phyloP scores from a whole-genome alignment of 2,888 invertebrate species.

The Achlya flavicornis region DNA sequence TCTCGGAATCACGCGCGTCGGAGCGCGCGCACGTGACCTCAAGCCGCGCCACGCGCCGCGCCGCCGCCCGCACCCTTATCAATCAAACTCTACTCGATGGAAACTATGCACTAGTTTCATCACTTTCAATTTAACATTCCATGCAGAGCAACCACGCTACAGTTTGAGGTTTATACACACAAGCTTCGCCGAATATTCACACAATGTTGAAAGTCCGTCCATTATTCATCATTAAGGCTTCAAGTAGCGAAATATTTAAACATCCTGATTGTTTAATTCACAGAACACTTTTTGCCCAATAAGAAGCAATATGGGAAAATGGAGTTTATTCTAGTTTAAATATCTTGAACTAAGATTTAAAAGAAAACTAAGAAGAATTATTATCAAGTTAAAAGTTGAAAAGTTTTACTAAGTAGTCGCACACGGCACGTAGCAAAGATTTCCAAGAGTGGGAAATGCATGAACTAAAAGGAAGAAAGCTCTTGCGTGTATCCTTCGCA shows the following conservation, averaged over 20 bases:
- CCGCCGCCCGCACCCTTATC: slow-evolving; percentile 55
- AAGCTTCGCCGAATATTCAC: slow-evolving; percentile 6
- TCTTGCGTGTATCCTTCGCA: slow-evolving; percentile 21
- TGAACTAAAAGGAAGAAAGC: slow-evolving; percentile 30
- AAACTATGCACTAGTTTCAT: slow-evolving; percentile 59
- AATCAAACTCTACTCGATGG: slow-evolving; percentile 55
- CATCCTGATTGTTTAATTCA: background rate
- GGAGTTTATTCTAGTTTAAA: background rate
- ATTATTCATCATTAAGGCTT: slow-evolving; percentile 1
- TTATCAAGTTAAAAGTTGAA: slow-evolving; percentile 6
- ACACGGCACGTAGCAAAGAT: slow-evolving; percentile 22
- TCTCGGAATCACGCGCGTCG: slow-evolving; percentile 36
- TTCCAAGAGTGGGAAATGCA: slow-evolving; percentile 32
- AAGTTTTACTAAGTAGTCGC: slow-evolving; percentile 13
- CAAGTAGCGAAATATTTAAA: background rate
- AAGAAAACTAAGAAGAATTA: background rate
- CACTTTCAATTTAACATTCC: slow-evolving; percentile 37
- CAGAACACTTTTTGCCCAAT: background rate
- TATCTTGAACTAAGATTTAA: background rate
- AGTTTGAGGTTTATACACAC: slow-evolving; percentile 2
- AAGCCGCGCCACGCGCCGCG: slow-evolving; percentile 19
- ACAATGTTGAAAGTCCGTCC: slow-evolving; percentile 6
- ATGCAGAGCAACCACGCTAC: background rate
- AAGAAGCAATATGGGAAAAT: background rate
- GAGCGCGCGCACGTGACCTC: slow-evolving; percentile 42